A percentile compares a stretch with the other conserved stretches of the same genome.
phyloP scores from a whole-genome alignment of 2,113 vertebrate genomes.

The Pteropus alecto region DNA sequence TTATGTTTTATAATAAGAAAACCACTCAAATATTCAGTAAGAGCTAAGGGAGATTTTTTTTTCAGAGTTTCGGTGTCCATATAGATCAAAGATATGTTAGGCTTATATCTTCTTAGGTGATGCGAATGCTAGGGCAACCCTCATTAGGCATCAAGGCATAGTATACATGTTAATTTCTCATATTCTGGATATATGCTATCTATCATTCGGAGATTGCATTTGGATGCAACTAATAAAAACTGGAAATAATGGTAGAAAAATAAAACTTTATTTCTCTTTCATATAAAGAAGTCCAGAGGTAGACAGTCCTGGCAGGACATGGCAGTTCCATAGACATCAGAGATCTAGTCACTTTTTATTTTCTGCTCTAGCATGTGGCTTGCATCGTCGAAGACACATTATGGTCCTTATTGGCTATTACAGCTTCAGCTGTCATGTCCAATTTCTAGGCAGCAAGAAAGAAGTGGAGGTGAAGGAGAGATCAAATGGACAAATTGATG shows the following conservation, averaged over 20 bases:
- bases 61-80: not conserved
- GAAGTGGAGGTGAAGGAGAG: not conserved
- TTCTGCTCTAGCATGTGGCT: not conserved
- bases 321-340: not conserved
- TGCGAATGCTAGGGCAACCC: not conserved
- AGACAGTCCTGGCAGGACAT: not conserved
- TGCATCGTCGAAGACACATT: not conserved
- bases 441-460: not conserved
- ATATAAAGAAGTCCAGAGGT: not conserved
- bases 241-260: not conserved
- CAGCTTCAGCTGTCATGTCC: not conserved
- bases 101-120: not conserved
- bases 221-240: not conserved
- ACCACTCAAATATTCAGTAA: not conserved
- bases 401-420: not conserved
- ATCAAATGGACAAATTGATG: not conserved
- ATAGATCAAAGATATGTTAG: not conserved
- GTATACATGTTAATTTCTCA: not conserved
- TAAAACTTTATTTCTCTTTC: not conserved
- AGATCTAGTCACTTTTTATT: not conserved
- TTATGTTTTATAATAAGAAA: not conserved
- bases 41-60: not conserved
- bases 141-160: not conserved
- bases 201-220: not conserved
- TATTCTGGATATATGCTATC: not conserved